These are phyloP conservation scores for Apostichopus japonicus DNA, from an alignment of 35 echinoderm and acorn worm genomes.

Conservation along the genomic window DNA sequence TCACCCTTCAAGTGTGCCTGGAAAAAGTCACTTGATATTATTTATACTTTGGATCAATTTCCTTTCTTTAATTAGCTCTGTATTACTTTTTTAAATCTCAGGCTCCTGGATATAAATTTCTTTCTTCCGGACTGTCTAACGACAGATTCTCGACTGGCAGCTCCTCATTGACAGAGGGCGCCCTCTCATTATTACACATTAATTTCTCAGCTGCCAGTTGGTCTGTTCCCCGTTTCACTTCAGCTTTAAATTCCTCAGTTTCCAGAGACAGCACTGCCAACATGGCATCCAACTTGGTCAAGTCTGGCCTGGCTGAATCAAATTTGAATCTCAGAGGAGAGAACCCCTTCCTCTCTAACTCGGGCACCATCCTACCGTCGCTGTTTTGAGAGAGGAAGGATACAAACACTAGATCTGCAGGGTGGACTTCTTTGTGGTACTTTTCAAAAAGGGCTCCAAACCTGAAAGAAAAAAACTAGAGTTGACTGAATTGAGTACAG, in stretches of 20 bases:
- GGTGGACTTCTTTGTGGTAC: slow-evolving; percentile 75
- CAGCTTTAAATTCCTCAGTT: slow-evolving; percentile 62
- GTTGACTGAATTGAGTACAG: too few relatives aligned
- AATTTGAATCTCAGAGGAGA: slow-evolving; percentile 76
- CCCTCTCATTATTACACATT: neutral
- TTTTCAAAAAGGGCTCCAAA: slow-evolving; percentile 82
- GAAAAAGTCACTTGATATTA: too few relatives aligned
- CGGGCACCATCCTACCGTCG: slow-evolving; percentile 68
- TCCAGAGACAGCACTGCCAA: slow-evolving; percentile 78
- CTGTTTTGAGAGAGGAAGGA: slow-evolving; percentile 83
- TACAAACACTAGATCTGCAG: slow-evolving; percentile 87
- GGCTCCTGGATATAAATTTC: too few relatives aligned
- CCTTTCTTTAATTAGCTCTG: too few relatives aligned
- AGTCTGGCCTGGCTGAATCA: slow-evolving; percentile 66
- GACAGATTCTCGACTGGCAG: neutral
- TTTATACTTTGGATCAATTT: too few relatives aligned
- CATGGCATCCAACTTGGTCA: slow-evolving; percentile 84
- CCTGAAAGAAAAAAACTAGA: slow-evolving; percentile 18
- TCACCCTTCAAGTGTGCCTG: too few relatives aligned
- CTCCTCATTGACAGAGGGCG: neutral
- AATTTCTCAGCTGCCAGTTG: slow-evolving; percentile 38
- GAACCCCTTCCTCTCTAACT: slow-evolving; percentile 61
- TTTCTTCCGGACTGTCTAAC: neutral
- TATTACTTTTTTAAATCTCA: too few relatives aligned
- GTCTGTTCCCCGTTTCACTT: slow-evolving; percentile 33